Conservation (phyloP, 2,888 invertebrate species). For the Harpalus rubripes region DNA sequence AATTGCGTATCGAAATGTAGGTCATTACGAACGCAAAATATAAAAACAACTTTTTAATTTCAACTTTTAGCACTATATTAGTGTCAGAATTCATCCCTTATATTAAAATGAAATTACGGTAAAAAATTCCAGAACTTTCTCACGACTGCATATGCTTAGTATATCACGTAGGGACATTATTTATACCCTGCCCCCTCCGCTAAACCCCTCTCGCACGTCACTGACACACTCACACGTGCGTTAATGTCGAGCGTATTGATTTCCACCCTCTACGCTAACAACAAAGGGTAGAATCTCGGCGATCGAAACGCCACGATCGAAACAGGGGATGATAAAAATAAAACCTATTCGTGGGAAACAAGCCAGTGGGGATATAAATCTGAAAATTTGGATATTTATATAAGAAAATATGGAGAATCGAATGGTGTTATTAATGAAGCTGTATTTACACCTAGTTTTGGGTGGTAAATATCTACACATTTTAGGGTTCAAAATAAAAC, state of each 20-base stretch:
- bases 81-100: neutral
- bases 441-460: too few species aligned
- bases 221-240: slow-evolving; percentile 29
- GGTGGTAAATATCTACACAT: too few species aligned
- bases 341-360: too few species aligned
- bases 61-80: neutral
- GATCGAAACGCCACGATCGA: neutral
- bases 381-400: too few species aligned
- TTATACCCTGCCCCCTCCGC: slow-evolving; percentile 5
- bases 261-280: neutral
- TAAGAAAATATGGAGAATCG: too few species aligned
- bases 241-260: slow-evolving; percentile 35
- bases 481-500: too few species aligned
- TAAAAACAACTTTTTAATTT: neutral
- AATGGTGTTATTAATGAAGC: too few species aligned
- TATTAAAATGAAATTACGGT: slow-evolving; percentile 28
- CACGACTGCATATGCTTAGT: slow-evolving; percentile 7
- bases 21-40: too few species aligned
- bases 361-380: too few species aligned
- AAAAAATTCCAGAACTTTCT: slow-evolving; percentile 23
- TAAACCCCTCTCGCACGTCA: neutral
- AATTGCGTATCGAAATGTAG: too few species aligned
- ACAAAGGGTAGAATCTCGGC: neutral
- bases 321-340: neutral
- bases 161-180: slow-evolving; percentile 28